These are phyloP conservation scores for Bothrops jararaca DNA, from an alignment of 2,113 vertebrate genomes.

Conservation along the genomic window DNA sequence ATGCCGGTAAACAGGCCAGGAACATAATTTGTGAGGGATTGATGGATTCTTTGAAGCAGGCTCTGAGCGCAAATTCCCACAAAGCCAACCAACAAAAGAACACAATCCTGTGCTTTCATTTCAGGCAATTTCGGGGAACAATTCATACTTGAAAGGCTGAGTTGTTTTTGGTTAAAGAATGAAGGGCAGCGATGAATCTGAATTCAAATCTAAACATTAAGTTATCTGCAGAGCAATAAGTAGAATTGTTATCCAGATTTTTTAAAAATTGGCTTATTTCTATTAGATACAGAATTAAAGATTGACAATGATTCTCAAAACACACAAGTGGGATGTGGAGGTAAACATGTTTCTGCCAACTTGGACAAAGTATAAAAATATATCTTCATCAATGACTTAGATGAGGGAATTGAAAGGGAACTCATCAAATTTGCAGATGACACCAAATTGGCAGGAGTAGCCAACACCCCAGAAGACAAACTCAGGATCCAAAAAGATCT, in stretches of 20 bases:
- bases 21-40: background rate
- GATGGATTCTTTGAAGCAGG: background rate
- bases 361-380: too few species aligned
- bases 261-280: background rate
- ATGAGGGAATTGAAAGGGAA: too few species aligned
- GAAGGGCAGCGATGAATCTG: background rate
- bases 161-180: background rate
- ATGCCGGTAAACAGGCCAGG: background rate
- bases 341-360: too few species aligned
- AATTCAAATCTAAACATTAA: background rate
- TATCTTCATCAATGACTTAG: too few species aligned
- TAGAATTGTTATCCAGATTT: background rate
- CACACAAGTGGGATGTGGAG: too few species aligned
- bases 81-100: background rate
- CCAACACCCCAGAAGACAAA: too few species aligned
- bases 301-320: background rate
- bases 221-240: background rate
- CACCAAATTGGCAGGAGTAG: too few species aligned
- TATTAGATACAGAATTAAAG: background rate
- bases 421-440: too few species aligned
- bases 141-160: background rate
- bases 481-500: too few species aligned
- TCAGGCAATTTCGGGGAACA: background rate
- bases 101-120: background rate
- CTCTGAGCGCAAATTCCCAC: background rate